Conservation (phyloP, 1,140 invertebrate species). For the Amphibalanus amphitrite region DNA sequence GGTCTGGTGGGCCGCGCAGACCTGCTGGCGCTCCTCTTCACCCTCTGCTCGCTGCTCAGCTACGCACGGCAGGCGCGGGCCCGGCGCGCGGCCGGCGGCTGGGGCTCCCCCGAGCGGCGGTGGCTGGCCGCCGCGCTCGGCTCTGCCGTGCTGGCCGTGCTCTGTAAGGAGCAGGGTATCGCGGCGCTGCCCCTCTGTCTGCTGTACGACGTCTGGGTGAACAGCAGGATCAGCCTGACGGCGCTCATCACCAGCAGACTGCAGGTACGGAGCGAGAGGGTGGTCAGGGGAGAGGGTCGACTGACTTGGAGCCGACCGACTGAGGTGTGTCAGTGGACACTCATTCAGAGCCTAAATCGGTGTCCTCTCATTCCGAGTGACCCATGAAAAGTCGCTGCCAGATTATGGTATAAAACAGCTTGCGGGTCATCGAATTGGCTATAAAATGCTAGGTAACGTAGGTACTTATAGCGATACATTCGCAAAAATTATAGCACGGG, state of each 20-base stretch:
- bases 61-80: background rate
- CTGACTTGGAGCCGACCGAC: too few relatives aligned
- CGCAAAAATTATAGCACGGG: too few relatives aligned
- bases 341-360: too few relatives aligned
- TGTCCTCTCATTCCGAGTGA: too few relatives aligned
- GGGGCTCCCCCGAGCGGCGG: background rate
- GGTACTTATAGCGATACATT: too few relatives aligned
- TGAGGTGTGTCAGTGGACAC: too few relatives aligned
- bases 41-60: background rate
- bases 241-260: background rate
- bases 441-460: too few relatives aligned
- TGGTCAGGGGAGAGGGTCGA: too few relatives aligned
- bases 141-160: constrained; percentile 41
- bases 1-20: constrained; percentile 37
- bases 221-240: background rate
- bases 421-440: too few relatives aligned
- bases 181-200: constrained; percentile 44
- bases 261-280: too few relatives aligned
- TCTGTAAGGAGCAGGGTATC: constrained; percentile 82
- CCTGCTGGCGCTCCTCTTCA: constrained; percentile 27
- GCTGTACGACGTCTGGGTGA: background rate
- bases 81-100: background rate
- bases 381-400: too few relatives aligned
- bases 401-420: too few relatives aligned
- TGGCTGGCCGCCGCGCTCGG: constrained; percentile 36